Conservation (phyloP, 2,797 vertebrate genomes). For the Paedocypris micromegethes region DNA sequence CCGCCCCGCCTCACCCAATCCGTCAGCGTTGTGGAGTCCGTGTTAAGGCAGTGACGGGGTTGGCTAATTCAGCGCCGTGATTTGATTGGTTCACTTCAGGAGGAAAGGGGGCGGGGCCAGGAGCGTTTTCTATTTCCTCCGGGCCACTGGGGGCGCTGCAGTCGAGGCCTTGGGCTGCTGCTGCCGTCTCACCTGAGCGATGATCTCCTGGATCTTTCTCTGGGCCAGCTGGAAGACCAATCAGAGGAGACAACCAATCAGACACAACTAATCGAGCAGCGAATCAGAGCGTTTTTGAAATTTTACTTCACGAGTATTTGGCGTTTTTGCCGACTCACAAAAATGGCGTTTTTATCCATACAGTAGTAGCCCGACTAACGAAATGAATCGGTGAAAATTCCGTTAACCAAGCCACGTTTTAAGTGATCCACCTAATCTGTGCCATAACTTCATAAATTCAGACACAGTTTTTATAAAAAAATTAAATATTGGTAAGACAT, state of each 20-base stretch:
- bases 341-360: too few species aligned
- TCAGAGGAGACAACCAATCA: not conserved
- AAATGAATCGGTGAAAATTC: too few species aligned
- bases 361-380: too few species aligned
- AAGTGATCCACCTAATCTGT: too few species aligned
- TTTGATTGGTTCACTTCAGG: slow-evolving; percentile 66
- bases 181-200: slow-evolving; percentile 96
- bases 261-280: not conserved
- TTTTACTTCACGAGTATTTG: too few species aligned
- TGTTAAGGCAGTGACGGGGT: slow-evolving; percentile 60
- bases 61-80: slow-evolving; percentile 53
- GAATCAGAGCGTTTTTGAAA: not conserved
- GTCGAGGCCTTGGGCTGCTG: slow-evolving; percentile 81
- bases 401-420: too few species aligned
- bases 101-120: slow-evolving; percentile 76
- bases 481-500: too few species aligned
- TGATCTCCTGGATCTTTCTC: slow-evolving; percentile 99
- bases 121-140: slow-evolving; percentile 85
- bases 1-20: slow-evolving; percentile 68
- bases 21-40: slow-evolving; percentile 59
- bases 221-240: slow-evolving; percentile 82
- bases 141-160: slow-evolving; percentile 77
- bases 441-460: too few species aligned
- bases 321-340: too few species aligned
- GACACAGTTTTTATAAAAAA: too few species aligned